Evolutionary conservation across 2,888 invertebrate species (phyloP).

Genomic region (Abrostola tripartita): DNA sequence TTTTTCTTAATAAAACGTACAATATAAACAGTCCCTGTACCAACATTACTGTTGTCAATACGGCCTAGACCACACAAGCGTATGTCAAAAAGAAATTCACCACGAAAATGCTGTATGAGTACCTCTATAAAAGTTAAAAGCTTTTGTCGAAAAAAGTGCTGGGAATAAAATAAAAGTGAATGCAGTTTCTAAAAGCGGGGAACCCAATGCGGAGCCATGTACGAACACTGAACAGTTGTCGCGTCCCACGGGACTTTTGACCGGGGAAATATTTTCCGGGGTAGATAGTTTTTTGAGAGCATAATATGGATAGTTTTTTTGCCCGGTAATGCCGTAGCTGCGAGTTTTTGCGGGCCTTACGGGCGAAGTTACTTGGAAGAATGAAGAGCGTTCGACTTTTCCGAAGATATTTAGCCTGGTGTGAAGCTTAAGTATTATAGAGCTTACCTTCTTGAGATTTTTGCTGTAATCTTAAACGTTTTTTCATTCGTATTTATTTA

Average conservation of each 20-base stretch:
- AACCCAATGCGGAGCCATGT: conserved; percentile 69
- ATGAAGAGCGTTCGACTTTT: not conserved
- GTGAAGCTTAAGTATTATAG: not conserved
- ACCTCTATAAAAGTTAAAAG: conserved; percentile 85
- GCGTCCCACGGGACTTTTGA: conserved; percentile 75
- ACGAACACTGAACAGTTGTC: conserved; percentile 72
- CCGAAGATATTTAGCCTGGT: not conserved
- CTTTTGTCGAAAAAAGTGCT: conserved; percentile 81
- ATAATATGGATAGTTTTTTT: conserved; percentile 64
- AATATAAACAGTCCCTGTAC: not conserved
- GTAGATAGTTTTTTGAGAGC: conserved; percentile 46
- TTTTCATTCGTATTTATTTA: not conserved
- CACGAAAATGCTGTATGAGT: conserved; percentile 76
- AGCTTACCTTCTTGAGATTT: not conserved
- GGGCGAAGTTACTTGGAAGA: conserved; percentile 8
- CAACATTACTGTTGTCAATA: not conserved
- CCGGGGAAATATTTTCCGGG: conserved; percentile 72
- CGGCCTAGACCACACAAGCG: conserved; percentile 35
- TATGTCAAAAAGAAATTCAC: conserved; percentile 64
- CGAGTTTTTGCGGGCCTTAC: conserved; percentile 32
- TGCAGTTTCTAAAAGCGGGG: conserved; percentile 75
- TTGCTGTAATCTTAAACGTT: not conserved
- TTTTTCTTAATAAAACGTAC: too few species aligned
- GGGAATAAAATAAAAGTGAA: conserved; percentile 76
- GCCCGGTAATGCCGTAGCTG: conserved; percentile 24